A percentile compares a stretch with the other conserved stretches of the same genome.
Conservation (phyloP, 2,113 vertebrate species). For the Pan troglodytes region DNA sequence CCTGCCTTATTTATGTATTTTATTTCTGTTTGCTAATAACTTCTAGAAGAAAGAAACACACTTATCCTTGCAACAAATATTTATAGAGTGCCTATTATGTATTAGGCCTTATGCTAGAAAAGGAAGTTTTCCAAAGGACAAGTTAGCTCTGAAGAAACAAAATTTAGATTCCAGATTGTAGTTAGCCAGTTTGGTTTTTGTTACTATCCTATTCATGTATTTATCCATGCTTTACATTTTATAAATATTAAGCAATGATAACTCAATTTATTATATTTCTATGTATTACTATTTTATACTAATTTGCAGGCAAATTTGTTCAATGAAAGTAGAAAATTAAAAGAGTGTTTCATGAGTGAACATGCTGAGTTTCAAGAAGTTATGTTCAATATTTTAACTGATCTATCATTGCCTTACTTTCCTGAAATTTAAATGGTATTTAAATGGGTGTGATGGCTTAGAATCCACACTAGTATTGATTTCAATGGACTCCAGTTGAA, state of each 20-base stretch:
- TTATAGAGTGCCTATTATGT: neutral
- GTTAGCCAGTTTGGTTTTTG: neutral
- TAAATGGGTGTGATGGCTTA: neutral
- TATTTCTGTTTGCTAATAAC: constrained; percentile 17
- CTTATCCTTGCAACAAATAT: neutral
- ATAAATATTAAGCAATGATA: constrained; percentile 1
- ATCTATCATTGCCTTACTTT: neutral
- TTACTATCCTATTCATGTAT: neutral
- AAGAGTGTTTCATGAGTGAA: constrained; percentile 2
- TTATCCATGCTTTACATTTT: neutral
- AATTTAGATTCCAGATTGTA: neutral
- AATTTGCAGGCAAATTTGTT: neutral
- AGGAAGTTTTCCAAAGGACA: neutral
- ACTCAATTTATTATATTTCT: neutral
- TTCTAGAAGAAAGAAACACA: neutral
- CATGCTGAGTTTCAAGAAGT: neutral
- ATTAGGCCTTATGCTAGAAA: neutral
- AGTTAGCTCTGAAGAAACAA: neutral
- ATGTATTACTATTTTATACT: neutral
- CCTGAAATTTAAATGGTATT: neutral
- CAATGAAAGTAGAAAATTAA: neutral
- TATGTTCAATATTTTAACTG: neutral
- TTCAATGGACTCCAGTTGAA: neutral
- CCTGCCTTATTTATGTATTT: neutral
- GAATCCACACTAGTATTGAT: neutral